Conservation (phyloP, 1,140 invertebrate species). For the Mycetomoellerius zeteki region DNA sequence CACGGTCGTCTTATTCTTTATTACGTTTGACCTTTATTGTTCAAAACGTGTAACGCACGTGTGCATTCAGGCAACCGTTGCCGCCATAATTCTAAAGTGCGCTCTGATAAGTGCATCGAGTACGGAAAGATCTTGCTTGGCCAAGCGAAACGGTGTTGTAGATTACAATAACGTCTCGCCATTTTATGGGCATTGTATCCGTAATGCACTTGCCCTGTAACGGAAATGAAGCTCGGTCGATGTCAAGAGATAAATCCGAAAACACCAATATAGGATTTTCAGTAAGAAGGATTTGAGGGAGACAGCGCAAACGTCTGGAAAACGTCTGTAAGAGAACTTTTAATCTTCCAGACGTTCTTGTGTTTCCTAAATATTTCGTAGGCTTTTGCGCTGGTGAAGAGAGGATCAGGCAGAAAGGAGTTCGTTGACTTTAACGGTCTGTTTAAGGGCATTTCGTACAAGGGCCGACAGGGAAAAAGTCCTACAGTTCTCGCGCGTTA, state of each 20-base stretch:
- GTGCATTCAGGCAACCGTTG: conserved; percentile 57
- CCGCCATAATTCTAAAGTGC: not conserved
- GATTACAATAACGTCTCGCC: conserved; percentile 46
- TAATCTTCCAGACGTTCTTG: not conserved
- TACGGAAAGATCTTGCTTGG: conserved; percentile 38
- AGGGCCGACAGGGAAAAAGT: conserved; percentile 11
- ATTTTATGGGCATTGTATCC: not conserved
- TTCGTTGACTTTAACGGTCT: conserved; percentile 39
- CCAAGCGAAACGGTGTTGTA: conserved; percentile 29
- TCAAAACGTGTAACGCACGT: conserved; percentile 69
- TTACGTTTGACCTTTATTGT: conserved; percentile 65
- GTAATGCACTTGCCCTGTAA: conserved; percentile 31
- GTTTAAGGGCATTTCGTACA: conserved; percentile 28
- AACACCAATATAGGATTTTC: not conserved
- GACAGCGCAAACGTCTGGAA: not conserved
- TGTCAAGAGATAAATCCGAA: not conserved
- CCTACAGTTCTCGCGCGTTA: conserved; percentile 6
- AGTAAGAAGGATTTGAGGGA: not conserved
- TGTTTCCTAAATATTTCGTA: not conserved
- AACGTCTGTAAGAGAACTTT: not conserved
- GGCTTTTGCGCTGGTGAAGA: not conserved
- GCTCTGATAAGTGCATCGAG: conserved; percentile 63
- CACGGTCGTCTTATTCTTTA: conserved; percentile 22
- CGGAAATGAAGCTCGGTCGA: not conserved
- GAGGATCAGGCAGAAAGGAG: conserved; percentile 12